phyloP scores from a whole-genome alignment of 2,888 invertebrate species.

The Pyrrhosoma nymphula region DNA sequence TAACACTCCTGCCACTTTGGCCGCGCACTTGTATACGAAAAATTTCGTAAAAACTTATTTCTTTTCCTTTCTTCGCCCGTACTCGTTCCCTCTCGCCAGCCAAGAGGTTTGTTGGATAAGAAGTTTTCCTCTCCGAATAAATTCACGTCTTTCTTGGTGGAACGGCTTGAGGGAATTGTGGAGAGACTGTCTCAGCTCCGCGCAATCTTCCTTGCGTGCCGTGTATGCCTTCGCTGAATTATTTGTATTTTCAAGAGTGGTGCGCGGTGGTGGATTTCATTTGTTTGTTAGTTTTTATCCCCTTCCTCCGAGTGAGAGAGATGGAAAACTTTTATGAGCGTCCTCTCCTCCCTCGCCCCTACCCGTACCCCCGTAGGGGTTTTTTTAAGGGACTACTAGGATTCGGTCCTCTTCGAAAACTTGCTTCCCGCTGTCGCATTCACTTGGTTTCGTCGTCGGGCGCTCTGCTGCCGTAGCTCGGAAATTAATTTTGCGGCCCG shows the following conservation, averaged over 20 bases:
- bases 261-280: neutral
- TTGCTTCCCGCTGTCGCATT: neutral
- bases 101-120: neutral
- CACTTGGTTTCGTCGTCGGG: neutral
- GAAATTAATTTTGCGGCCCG: slow-evolving; percentile 23
- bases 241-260: neutral
- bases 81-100: neutral
- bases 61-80: neutral
- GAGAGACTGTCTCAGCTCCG: neutral
- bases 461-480: neutral
- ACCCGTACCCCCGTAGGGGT: neutral
- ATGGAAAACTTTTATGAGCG: neutral
- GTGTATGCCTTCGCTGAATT: neutral
- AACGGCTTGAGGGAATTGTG: neutral
- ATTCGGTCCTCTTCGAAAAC: neutral
- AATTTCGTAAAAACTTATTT: too few species aligned
- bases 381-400: neutral
- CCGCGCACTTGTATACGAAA: too few species aligned
- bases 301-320: neutral
- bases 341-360: neutral
- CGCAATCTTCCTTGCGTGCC: neutral
- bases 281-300: neutral
- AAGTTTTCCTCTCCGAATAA: neutral
- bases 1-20: too few species aligned
- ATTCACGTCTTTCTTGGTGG: neutral